Conservation (phyloP, 2,113 vertebrate species). For the Ranitomeya variabilis region DNA sequence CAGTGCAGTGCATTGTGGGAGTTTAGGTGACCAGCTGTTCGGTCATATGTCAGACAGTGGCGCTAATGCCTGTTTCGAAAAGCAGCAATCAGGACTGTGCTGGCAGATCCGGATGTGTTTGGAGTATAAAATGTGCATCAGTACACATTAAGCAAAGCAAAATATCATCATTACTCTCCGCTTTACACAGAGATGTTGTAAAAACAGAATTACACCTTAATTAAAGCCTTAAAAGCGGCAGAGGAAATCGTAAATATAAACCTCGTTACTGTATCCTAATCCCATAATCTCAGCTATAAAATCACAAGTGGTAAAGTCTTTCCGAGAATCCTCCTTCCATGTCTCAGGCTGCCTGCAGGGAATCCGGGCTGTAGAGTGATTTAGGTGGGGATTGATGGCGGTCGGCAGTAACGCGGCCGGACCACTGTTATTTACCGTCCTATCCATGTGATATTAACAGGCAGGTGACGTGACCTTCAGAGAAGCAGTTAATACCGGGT, state of each 20-base stretch:
- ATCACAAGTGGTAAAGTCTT: not conserved
- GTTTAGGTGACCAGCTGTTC: too few species aligned
- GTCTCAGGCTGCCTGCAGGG: not conserved
- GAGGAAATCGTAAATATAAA: not conserved
- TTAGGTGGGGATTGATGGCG: not conserved
- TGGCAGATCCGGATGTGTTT: not conserved
- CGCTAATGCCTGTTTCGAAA: too few species aligned
- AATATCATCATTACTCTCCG: not conserved
- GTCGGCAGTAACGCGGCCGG: not conserved
- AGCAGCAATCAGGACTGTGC: too few species aligned
- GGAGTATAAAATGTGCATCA: not conserved
- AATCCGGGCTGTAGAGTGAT: not conserved
- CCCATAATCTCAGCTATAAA: not conserved
- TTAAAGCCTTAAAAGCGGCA: not conserved
- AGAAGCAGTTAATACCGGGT: not conserved
- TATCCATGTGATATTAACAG: not conserved
- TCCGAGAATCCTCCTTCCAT: not conserved
- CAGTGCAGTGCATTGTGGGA: too few species aligned
- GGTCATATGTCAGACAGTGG: too few species aligned
- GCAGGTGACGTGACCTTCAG: not conserved
- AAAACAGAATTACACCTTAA: not conserved
- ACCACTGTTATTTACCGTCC: not conserved
- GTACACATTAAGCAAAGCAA: not conserved
- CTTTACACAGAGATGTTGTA: not conserved
- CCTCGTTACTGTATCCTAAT: not conserved